Evolutionary conservation across 2,113 vertebrate genomes (phyloP), one percentile per base, ranked within the genome.

Genomic region (Edolisoma coerulescens): DNA sequence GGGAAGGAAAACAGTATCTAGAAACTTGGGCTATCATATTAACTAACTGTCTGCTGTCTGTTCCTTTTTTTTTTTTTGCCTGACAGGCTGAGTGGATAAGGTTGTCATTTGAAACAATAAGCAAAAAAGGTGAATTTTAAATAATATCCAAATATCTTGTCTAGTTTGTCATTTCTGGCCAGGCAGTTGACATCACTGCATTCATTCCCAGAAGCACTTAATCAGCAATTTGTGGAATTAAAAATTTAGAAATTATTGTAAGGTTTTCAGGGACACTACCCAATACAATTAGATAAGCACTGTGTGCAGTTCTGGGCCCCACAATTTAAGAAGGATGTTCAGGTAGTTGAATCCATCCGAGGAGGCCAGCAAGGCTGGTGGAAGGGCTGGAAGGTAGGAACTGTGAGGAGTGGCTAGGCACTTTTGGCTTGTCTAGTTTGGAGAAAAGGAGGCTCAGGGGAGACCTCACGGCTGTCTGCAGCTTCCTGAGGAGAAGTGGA

Each of bases 391-490:
- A 79, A 79, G 15, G 1, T 7, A 89, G 9, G 23, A 44, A 33
- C 14, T 69, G 1, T 32, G 33, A 69, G 13, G 15, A 56, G 32
- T 2, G 0, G 3, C 14, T 54, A 3, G 2, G 22, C 16, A 12
- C 3, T 65, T 41, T 26, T n/a, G 10, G 3, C 4, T 81, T 63
- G 32, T 33, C 42, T 53, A 5, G 10, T 24, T 41, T 59, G 39
- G 37, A 53, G 49, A 59, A 75, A 45, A 39, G 5, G 23, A 73
- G 10, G 6, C 8, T 78, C 15, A 54, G n/a, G 15, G n/a, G 23
- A 54, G 22, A 37, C 12, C 17, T 56, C 10, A 42, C 8, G 42
- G 18, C 18, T 44, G 22, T 44, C 33, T 89, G 33, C 12, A 52
- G 12, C 27, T 74, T 74, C 18, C 35, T 65, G 22, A 59, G 20